Base-by-base conservation (phyloP, 2,113 vertebrate species). In the Phrynosoma blainvillii region DNA sequence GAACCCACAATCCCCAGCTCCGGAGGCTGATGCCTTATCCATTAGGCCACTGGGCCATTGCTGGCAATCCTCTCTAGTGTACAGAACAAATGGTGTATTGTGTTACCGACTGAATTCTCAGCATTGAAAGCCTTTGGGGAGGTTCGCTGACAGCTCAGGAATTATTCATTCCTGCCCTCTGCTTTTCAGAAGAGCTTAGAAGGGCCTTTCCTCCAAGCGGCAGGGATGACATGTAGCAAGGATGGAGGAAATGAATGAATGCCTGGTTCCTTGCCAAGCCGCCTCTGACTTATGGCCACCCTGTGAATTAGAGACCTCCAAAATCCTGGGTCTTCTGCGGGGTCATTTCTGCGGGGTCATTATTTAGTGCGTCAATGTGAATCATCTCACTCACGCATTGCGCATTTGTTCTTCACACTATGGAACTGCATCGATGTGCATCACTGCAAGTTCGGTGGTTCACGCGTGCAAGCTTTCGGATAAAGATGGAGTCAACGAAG, bases 1-100 rank as follows among this genome's bases (percentile, higher is more conserved):
- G 84, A 79, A 79, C 84, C 84, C 84, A 86, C 84, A 86, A 79
- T 68, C 76, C 84, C 84, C 84, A 86, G 84, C 76, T 85, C 84
- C 84, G 84, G 84, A 85, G 84, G 84, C 84, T 86, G 75, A 78
- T 78, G 74, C 84, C 59, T 66, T 86, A 78, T 78, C 75, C 74
- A 78, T 86, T 77, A 86, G 84, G 84, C 84, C 76, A 79, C 84
- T 86, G 84, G 84, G 76, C 76, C 76, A 32, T 25, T 52, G 2
- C 75, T 68, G 56, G 16, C 4, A 52, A 5, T 5, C 5, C 23
- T 11, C 30, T 23, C 2, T 25, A 14, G 42, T n/a, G 2, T 14
- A 1, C 3, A 32, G 62, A 79, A 79, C 75, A 70, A 79, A 70
- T 21, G 65, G 11, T 14, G 30, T 1, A 32, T 70, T 78, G 85